A percentile compares a stretch with the other conserved stretches of the same genome.
phyloP scores from a whole-genome alignment of 2,888 invertebrate species.

The Torymus texanus region DNA sequence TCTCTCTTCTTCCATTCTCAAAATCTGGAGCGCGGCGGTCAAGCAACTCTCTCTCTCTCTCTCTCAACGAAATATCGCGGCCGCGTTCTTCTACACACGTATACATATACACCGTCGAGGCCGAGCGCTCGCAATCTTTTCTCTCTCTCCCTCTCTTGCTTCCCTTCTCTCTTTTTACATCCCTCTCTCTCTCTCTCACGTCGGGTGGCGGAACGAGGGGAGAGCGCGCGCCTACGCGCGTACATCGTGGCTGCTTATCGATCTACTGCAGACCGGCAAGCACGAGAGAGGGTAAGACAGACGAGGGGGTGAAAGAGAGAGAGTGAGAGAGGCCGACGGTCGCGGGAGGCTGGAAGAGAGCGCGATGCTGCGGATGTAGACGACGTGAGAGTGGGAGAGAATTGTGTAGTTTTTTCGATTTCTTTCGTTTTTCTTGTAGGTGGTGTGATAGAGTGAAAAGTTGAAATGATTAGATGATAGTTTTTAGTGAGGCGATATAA shows the following conservation, averaged over 20 bases:
- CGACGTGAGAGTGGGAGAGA: constrained; percentile 49
- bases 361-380: background rate
- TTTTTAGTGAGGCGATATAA: too few relatives aligned
- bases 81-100: constrained; percentile 20
- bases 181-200: constrained; percentile 2
- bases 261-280: constrained; percentile 51
- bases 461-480: too few relatives aligned
- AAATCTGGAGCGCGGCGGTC: constrained; percentile 43
- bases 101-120: background rate
- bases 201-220: background rate
- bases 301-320: constrained; percentile 8
- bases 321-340: background rate
- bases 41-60: constrained; percentile 13
- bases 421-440: too few relatives aligned
- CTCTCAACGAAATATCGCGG: constrained; percentile 25
- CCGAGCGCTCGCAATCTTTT: background rate
- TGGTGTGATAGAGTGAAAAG: too few relatives aligned
- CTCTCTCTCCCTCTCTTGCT: background rate
- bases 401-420: too few relatives aligned
- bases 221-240: constrained; percentile 22
- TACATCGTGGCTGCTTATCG: constrained; percentile 45
- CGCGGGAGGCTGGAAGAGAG: background rate
- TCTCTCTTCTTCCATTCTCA: too few relatives aligned
- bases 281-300: background rate
- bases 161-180: background rate